Conservation (phyloP, 2,113 vertebrate species). For the Microcebus ravelobensis region DNA sequence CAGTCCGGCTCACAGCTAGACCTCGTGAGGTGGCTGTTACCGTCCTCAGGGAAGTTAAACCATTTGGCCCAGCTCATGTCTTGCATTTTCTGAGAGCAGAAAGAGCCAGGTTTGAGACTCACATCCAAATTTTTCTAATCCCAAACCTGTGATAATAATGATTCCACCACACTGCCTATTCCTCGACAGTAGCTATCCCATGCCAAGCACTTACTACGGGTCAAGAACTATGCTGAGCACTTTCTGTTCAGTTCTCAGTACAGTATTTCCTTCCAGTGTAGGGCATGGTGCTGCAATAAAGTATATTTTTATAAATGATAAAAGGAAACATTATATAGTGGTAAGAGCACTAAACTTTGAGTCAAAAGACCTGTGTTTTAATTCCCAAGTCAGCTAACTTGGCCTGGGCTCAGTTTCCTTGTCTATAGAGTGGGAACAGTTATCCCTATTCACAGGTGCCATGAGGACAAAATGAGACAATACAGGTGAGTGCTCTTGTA, state of each 20-base stretch:
- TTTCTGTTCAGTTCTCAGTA: not conserved
- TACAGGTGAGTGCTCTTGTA: not conserved
- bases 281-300: slow-evolving; percentile 13
- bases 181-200: not conserved
- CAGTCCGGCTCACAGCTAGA: not conserved
- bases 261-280: not conserved
- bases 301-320: not conserved
- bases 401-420: not conserved
- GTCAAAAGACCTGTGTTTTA: not conserved
- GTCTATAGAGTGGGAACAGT: not conserved
- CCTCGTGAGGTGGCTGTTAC: not conserved
- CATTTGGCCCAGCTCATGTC: not conserved
- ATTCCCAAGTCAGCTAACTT: not conserved
- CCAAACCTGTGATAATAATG: not conserved
- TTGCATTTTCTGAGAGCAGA: not conserved
- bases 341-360: not conserved
- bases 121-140: not conserved
- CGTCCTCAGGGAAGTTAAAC: not conserved
- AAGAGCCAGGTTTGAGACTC: not conserved
- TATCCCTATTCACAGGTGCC: not conserved
- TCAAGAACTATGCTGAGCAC: not conserved
- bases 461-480: not conserved
- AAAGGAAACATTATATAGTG: not conserved
- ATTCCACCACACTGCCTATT: not conserved
- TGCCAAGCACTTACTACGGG: not conserved